Evolutionary conservation across 2,888 invertebrate genomes (phyloP).

Genomic region (Eumacrocentrus americanus): DNA sequence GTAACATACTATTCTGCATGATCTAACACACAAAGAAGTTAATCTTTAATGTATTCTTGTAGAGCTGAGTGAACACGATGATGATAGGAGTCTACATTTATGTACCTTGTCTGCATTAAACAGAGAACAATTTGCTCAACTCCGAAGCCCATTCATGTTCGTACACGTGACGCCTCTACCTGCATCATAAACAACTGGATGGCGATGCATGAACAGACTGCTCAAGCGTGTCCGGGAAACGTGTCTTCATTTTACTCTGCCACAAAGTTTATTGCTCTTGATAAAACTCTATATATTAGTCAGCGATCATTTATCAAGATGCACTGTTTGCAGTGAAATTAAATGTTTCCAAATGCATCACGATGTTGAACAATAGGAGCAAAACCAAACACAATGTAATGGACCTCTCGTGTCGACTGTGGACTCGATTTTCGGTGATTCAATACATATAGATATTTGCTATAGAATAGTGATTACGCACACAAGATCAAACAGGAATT

Average conservation of each 20-base stretch:
- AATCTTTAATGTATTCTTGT: too few species aligned
- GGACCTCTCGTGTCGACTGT: too few species aligned
- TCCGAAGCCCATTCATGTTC: not conserved
- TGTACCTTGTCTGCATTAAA: conserved; percentile 7
- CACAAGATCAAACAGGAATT: too few species aligned
- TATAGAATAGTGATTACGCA: too few species aligned
- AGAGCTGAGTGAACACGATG: too few species aligned
- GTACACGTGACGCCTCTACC: conserved; percentile 9
- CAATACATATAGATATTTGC: too few species aligned
- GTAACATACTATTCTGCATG: too few species aligned
- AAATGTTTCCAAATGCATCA: not conserved
- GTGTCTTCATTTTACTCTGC: not conserved
- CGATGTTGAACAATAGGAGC: not conserved
- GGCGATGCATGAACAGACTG: conserved; percentile 15
- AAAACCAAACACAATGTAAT: too few species aligned
- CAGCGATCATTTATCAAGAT: not conserved
- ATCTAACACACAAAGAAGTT: too few species aligned
- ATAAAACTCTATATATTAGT: not conserved
- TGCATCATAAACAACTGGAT: conserved; percentile 20
- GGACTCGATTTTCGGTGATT: too few species aligned
- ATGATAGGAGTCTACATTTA: not conserved
- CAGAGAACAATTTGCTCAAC: conserved; percentile 2
- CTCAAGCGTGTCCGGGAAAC: not conserved
- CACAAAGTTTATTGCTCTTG: not conserved
- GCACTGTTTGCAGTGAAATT: too few species aligned